Percentiles rank a stretch among this genome's conserved stretches.
phyloP scores from a whole-genome alignment of 2,888 invertebrate genomes.

The Trichogramma evanescens region DNA sequence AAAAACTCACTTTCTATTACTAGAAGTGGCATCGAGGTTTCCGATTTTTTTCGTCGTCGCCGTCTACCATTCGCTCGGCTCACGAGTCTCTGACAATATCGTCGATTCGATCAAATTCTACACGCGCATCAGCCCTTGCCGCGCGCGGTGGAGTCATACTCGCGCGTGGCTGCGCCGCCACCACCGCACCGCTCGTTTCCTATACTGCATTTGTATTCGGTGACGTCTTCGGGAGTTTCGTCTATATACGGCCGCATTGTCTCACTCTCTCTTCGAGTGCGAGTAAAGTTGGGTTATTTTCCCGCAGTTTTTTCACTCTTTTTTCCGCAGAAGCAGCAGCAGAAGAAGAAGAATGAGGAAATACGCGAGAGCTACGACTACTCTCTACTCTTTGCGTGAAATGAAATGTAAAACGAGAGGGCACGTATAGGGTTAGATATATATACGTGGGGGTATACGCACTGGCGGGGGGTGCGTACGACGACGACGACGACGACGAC shows the following conservation, averaged over 20 bases:
- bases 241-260: not conserved
- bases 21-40: not conserved
- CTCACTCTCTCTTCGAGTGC: not conserved
- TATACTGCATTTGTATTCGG: constrained; percentile 12
- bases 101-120: constrained; percentile 19
- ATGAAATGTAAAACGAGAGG: constrained; percentile 21
- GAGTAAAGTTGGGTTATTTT: not conserved
- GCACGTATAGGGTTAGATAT: not conserved
- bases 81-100: constrained; percentile 2
- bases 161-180: not conserved
- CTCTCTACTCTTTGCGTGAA: constrained; percentile 13
- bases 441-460: not conserved
- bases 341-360: constrained; percentile 4
- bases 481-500: not conserved
- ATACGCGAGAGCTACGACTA: not conserved
- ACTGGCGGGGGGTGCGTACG: not conserved
- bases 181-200: not conserved
- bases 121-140: not conserved
- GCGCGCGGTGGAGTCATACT: too few relatives aligned
- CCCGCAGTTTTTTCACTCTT: too few relatives aligned
- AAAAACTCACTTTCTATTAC: not conserved
- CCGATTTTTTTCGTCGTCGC: constrained; percentile 9
- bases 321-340: not conserved
- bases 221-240: not conserved
- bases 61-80: not conserved